phyloP scores from a whole-genome alignment of 2,888 invertebrate genomes.

The Drosophila pseudotakahashii region DNA sequence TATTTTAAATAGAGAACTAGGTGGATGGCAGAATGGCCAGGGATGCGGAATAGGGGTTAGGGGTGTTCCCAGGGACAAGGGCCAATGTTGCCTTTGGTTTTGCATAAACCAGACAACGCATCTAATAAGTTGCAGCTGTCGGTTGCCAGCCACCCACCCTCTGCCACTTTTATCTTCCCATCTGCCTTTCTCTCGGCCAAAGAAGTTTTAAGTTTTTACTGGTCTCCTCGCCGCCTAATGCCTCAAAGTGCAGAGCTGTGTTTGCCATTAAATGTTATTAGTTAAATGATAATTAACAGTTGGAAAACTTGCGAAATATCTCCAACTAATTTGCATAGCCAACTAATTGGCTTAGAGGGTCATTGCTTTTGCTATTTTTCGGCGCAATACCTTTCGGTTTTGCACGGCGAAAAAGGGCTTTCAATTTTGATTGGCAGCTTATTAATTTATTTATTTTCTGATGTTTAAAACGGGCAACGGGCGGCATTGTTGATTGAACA shows the following conservation, averaged over 20 bases:
- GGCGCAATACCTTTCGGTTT: conserved; percentile 33
- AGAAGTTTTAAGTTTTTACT: conserved; percentile 40
- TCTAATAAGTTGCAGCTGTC: conserved; percentile 75
- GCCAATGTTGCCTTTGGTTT: conserved; percentile 71
- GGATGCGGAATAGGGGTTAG: background rate
- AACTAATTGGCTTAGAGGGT: conserved; percentile 69
- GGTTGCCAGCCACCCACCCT: conserved; percentile 41
- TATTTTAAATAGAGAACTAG: conserved; percentile 65
- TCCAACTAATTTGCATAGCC: conserved; percentile 66
- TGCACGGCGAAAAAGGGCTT: background rate
- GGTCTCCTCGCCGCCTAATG: conserved; percentile 36
- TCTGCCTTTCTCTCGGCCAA: conserved; percentile 17
- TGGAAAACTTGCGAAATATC: conserved; percentile 57
- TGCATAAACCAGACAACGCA: conserved; percentile 63
- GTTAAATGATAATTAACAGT: conserved; percentile 64
- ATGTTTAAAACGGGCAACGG: no score
- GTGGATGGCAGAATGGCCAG: conserved; percentile 21
- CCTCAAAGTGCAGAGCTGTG: conserved; percentile 69
- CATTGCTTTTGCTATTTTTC: conserved; percentile 55
- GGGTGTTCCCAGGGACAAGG: conserved; percentile 15
- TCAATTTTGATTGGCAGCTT: background rate
- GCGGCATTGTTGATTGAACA: no score
- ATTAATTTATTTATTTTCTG: background rate
- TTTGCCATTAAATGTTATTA: conserved; percentile 73
- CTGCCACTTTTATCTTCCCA: background rate